Evolutionary conservation across 2,888 invertebrate genomes (phyloP).

Genomic region (Lasioglossum leucozonium): DNA sequence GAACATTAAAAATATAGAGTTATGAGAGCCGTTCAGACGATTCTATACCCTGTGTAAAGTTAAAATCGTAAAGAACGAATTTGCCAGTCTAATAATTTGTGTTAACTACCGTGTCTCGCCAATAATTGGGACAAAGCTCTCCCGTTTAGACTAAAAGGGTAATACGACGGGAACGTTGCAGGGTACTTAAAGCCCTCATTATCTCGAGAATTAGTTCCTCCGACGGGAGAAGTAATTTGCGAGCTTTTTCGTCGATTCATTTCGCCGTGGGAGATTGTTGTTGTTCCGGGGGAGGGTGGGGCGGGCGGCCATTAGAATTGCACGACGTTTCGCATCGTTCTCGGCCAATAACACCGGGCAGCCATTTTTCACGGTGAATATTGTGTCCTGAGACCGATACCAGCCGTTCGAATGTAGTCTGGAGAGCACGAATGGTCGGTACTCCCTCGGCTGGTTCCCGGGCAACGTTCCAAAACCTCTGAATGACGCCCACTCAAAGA

Average conservation of each 20-base stretch:
- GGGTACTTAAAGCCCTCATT: neutral
- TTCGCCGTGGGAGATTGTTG: constrained; percentile 42
- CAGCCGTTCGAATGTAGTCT: constrained; percentile 29
- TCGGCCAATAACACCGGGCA: constrained; percentile 48
- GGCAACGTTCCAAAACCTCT: constrained; percentile 70
- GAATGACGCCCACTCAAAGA: constrained; percentile 71
- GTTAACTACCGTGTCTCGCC: neutral
- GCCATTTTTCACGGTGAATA: constrained; percentile 62
- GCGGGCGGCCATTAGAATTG: constrained; percentile 44
- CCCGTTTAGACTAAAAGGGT: neutral
- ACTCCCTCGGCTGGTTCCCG: constrained; percentile 33
- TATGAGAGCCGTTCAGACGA: neutral
- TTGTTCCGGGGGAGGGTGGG: constrained; percentile 11
- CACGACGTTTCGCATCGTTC: constrained; percentile 55
- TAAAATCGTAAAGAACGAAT: neutral
- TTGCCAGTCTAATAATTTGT: neutral
- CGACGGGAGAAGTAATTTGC: constrained; percentile 27
- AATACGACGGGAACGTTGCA: neutral
- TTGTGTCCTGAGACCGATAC: constrained; percentile 58
- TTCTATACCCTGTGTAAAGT: neutral
- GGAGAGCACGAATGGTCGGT: constrained; percentile 9
- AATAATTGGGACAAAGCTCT: neutral
- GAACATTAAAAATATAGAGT: neutral
- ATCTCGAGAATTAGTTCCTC: constrained; percentile 2
- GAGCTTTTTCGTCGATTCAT: constrained; percentile 55